A percentile compares a stretch with the other conserved stretches of the same genome.
These are phyloP conservation scores for Octopus sinensis DNA, from an alignment of 1,140 invertebrate genomes.

Conservation along the genomic window DNA sequence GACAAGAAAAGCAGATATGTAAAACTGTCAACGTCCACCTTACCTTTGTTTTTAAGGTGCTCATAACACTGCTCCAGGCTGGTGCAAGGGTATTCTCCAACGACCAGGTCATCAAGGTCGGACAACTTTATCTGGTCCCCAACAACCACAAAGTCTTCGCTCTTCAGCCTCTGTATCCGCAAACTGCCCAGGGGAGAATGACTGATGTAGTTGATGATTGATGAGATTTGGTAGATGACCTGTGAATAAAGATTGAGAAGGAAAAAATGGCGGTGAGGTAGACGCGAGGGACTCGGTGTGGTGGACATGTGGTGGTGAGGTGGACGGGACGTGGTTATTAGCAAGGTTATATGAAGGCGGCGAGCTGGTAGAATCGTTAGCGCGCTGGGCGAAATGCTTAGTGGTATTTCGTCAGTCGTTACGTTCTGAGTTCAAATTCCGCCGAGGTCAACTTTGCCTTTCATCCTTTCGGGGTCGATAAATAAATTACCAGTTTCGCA, in stretches of 20 bases:
- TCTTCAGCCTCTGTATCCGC: not conserved
- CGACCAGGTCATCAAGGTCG: not conserved
- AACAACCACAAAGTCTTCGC: constrained; percentile 10
- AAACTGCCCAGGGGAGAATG: constrained; percentile 9
- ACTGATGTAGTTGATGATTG: not conserved
- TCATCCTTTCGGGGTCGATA: too few species aligned
- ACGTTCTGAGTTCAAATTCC: too few species aligned
- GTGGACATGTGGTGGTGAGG: too few species aligned
- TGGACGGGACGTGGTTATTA: too few species aligned
- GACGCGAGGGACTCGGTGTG: too few species aligned
- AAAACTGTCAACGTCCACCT: not conserved
- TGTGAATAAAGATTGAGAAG: not conserved
- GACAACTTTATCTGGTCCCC: not conserved
- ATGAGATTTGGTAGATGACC: not conserved
- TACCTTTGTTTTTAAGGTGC: not conserved
- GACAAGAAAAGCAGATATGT: too few species aligned
- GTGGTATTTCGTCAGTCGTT: too few species aligned
- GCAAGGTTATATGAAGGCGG: too few species aligned
- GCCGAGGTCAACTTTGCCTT: too few species aligned
- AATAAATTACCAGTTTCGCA: too few species aligned
- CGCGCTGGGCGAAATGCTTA: too few species aligned
- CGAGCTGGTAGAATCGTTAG: too few species aligned
- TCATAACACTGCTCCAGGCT: not conserved
- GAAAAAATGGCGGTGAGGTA: not conserved
- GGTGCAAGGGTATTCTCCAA: not conserved